Percentiles rank a stretch among this genome's conserved stretches.
Conservation (phyloP, 2,113 vertebrate genomes). For the Paradoxurus hermaphroditus region DNA sequence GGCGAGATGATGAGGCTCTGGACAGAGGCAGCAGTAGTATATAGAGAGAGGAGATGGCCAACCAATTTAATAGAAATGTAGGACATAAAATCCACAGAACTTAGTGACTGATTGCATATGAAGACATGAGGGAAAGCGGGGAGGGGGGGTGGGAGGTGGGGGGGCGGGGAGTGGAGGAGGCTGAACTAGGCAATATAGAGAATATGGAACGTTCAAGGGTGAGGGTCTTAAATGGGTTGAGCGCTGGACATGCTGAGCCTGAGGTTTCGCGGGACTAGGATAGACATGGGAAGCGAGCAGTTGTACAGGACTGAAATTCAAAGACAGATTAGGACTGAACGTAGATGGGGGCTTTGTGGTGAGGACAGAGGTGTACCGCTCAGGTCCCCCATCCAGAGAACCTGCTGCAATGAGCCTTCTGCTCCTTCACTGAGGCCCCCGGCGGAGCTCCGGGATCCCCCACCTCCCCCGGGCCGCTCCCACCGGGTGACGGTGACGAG, state of each 20-base stretch:
- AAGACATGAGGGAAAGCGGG: not conserved
- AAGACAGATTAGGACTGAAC: not conserved
- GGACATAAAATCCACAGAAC: not conserved
- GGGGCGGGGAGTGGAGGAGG: no score
- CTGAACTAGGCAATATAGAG: not conserved
- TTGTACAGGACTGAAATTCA: not conserved
- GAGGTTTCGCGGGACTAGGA: not conserved
- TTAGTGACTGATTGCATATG: not conserved
- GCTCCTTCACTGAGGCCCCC: not conserved
- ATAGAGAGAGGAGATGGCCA: not conserved
- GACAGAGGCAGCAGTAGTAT: not conserved
- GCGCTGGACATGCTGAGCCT: not conserved
- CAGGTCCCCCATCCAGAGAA: not conserved
- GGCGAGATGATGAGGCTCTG: not conserved
- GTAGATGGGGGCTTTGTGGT: not conserved
- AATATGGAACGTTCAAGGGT: not conserved
- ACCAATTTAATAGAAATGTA: not conserved
- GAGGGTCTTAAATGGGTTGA: not conserved
- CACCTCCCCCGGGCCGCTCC: not conserved
- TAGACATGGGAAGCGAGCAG: not conserved
- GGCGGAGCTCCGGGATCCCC: not conserved
- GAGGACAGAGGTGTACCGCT: not conserved
- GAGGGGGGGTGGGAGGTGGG: no score
- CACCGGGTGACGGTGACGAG: fast-evolving
- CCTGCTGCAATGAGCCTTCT: not conserved